Evolutionary conservation across 2,888 invertebrate species (phyloP).

Genomic region (Oscheius sp.): DNA sequence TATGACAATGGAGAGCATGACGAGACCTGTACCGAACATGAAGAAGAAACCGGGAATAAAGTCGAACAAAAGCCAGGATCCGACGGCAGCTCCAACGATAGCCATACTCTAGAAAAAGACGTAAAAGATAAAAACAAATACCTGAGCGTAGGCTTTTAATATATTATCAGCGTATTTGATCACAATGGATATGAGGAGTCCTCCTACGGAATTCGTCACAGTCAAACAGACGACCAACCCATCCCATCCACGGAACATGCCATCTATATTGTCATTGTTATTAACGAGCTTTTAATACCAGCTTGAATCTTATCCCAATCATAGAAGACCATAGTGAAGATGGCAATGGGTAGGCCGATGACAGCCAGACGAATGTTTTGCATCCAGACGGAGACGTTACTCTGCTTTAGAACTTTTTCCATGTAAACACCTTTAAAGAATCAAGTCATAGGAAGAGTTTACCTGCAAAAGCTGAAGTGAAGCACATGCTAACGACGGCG

Average conservation of each 20-base stretch:
- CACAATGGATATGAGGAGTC: conserved; percentile 82
- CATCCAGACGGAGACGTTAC: conserved; percentile 86
- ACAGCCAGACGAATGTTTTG: conserved; percentile 94
- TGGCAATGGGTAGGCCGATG: conserved; percentile 88
- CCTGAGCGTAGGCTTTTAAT: conserved; percentile 86
- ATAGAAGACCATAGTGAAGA: conserved; percentile 72
- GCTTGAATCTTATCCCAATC: conserved; percentile 62
- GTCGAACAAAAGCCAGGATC: conserved; percentile 89
- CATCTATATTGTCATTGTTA: conserved; percentile 59
- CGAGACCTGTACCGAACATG: conserved; percentile 71
- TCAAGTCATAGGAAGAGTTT: not conserved
- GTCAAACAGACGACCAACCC: conserved; percentile 63
- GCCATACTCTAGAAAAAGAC: conserved; percentile 81
- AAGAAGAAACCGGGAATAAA: conserved; percentile 88
- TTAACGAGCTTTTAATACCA: too few relatives aligned
- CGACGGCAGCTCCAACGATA: conserved; percentile 91
- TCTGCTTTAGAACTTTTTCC: conserved; percentile 89
- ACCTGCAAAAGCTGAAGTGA: conserved; percentile 69
- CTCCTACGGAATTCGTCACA: conserved; percentile 66
- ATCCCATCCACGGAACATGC: conserved; percentile 68
- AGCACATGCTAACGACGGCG: conserved; percentile 66
- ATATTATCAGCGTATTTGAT: conserved; percentile 99
- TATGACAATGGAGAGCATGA: conserved; percentile 84
- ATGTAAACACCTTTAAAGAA: conserved; percentile 84
- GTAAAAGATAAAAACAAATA: not conserved